These are phyloP conservation scores for Ceyx melanurus DNA, from an alignment of 2,113 vertebrate genomes.

Conservation along the genomic window DNA sequence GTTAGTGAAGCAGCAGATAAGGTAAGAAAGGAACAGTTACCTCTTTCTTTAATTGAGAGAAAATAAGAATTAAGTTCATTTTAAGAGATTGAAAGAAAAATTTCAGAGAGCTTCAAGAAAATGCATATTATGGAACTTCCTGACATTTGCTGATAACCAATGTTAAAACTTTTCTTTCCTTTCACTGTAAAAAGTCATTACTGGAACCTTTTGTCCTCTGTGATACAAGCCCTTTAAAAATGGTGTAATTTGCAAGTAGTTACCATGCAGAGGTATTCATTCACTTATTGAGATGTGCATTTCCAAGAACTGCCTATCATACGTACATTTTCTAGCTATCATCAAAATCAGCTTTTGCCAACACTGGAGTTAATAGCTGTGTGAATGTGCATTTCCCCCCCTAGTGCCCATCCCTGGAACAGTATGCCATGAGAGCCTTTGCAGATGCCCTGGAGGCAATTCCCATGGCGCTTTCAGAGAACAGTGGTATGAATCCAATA, in stretches of 20 bases:
- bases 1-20: slow-evolving; percentile 94
- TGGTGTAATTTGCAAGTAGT: not conserved
- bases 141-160: not conserved
- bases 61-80: not conserved
- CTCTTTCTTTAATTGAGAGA: not conserved
- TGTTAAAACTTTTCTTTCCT: not conserved
- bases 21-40: slow-evolving; percentile 68
- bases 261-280: rapidly evolving
- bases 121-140: not conserved
- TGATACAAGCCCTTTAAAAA: not conserved
- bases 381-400: not conserved
- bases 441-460: slow-evolving; percentile 95
- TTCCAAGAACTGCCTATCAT: not conserved
- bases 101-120: not conserved
- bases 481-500: slow-evolving; percentile 95
- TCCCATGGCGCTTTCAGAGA: slow-evolving; percentile 93
- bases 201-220: not conserved
- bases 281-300: not conserved
- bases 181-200: not conserved
- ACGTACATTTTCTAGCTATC: not conserved
- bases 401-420: slow-evolving; percentile 95
- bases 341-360: not conserved
- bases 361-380: not conserved
- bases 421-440: slow-evolving; percentile 96
- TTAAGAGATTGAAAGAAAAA: not conserved